Evolutionary conservation across 2,113 vertebrate genomes (phyloP), one percentile per base, ranked within the genome.

Genomic region (Galeopterus variegatus): DNA sequence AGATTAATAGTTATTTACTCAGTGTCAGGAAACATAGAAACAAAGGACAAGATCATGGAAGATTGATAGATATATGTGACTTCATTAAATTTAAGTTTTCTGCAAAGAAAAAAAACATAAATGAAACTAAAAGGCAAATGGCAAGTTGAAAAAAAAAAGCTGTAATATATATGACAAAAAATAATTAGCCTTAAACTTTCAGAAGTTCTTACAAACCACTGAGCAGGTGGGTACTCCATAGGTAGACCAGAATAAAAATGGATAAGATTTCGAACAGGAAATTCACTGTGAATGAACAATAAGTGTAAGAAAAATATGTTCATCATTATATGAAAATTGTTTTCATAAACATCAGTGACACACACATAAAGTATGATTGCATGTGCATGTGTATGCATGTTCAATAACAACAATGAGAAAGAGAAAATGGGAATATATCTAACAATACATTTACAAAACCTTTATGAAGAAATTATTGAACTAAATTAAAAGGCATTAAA

Each of bases 151-250:
- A 62, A 13, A 50, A 52, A 70, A 54, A 70, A 4, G 3, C 23
- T 65, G 4, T 26, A 79, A 67, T 52, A 45, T 21, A 36, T 45
- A 21, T 31, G 26, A 36, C 24, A 83, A 65, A 93, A 64, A 36
- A 70, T 33, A 95, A 70, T 45, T 50, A 72, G 21, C 13, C 54
- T 84, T 81, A 21, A 85, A 64, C 26, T 70, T 87, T 92, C 45
- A 64, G 95, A 94, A 64, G 26, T 95, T 76, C 33, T 89, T 79
- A 26, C 36, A 81, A 72, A 82, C 89, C 50, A 81, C 13, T 31
- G 24, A 9, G 54, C 4, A 4, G 4, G 24, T 1, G 2, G 31
- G 2, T 4, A 52, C 4, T 91, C 52, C 48, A 85, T 3, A 62
- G 4, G 14, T 21, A 52, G 15, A 48, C 56, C 28, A 50, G 11